These are phyloP conservation scores for Drosophila pseudoananassae DNA, from an alignment of 1,140 invertebrate species.

Conservation along the genomic window DNA sequence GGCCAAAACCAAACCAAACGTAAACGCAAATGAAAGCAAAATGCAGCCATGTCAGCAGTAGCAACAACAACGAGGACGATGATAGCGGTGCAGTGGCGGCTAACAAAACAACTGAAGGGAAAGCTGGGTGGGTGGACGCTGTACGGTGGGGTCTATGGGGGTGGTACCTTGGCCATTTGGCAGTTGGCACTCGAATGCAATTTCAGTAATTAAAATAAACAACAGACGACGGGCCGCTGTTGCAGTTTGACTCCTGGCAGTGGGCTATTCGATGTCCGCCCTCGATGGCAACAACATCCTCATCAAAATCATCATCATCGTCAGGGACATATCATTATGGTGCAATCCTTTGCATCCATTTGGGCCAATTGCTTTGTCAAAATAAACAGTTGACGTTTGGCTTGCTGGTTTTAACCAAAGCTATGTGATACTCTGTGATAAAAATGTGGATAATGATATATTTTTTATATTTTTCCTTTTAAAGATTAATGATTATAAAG, in stretches of 20 bases:
- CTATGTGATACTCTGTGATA: constrained; percentile 10
- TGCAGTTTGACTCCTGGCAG: constrained; percentile 41
- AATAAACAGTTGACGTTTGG: constrained; percentile 52
- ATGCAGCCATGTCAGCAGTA: constrained; percentile 67
- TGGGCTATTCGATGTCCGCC: constrained; percentile 22
- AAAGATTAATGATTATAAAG: too few species aligned
- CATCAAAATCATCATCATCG: constrained; percentile 69
- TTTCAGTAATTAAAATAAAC: constrained; percentile 84
- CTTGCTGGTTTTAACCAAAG: neutral
- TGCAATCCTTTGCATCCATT: constrained; percentile 50
- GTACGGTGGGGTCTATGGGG: neutral
- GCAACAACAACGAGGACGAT: constrained; percentile 35
- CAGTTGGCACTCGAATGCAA: constrained; percentile 83
- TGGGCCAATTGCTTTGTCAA: constrained; percentile 58
- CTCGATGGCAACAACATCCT: constrained; percentile 65
- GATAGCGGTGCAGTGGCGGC: constrained; percentile 65
- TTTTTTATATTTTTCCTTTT: too few species aligned
- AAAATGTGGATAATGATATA: neutral
- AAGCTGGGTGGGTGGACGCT: neutral
- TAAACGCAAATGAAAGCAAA: constrained; percentile 77
- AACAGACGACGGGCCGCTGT: constrained; percentile 40
- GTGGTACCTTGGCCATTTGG: constrained; percentile 49
- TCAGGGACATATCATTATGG: constrained; percentile 65
- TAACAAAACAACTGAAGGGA: constrained; percentile 66
- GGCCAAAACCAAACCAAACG: constrained; percentile 70